Percentiles rank a stretch among this genome's conserved stretches.
Conservation (phyloP, 2,113 vertebrate species). For the Pollachius pollachius region DNA sequence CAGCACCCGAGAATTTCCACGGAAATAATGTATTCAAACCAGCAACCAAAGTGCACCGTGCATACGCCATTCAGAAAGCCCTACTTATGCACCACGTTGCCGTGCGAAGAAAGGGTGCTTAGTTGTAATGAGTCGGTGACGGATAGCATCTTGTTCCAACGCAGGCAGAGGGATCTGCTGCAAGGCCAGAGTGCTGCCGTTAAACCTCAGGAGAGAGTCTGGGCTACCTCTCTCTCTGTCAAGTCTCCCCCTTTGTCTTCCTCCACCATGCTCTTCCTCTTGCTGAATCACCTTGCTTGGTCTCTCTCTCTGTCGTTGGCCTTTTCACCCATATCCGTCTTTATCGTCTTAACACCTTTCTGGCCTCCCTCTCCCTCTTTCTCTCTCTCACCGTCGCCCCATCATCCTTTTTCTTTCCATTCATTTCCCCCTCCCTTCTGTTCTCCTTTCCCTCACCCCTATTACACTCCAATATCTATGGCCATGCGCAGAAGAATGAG, state of each 20-base stretch:
- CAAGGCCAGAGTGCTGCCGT: constrained; percentile 33
- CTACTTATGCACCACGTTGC: too few species aligned
- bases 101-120: constrained; percentile 1
- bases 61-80: too few species aligned
- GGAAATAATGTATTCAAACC: too few species aligned
- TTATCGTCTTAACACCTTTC: background rate
- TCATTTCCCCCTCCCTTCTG: background rate
- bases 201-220: constrained; percentile 49
- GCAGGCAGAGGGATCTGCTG: constrained; percentile 48
- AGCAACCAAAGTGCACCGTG: too few species aligned
- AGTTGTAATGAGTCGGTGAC: constrained; percentile 46
- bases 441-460: background rate
- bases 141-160: constrained; percentile 48
- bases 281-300: background rate
- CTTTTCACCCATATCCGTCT: background rate
- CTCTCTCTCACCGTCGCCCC: constrained; percentile 16
- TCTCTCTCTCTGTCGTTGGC: constrained; percentile 3
- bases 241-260: constrained; percentile 10
- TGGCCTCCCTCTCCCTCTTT: constrained; percentile 5
- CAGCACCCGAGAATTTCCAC: too few species aligned
- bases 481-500: background rate
- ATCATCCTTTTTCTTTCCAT: background rate
- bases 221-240: constrained; percentile 29
- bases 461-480: background rate
- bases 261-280: background rate